Conservation (phyloP, 2,797 vertebrate species). For the Oreonectes daqikongensis region DNA sequence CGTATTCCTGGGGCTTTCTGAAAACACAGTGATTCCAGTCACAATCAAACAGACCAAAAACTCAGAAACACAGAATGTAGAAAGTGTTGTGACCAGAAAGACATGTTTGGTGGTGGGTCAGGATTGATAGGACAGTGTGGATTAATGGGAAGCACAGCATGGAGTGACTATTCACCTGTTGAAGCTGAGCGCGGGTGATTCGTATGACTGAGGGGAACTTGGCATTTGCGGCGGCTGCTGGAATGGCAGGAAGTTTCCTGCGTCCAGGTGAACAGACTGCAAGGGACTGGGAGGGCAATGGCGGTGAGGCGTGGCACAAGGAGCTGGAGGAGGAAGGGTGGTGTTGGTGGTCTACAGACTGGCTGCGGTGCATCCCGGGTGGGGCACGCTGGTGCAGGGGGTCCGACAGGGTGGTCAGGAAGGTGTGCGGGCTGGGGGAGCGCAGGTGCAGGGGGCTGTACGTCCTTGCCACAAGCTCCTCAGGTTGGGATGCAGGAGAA, state of each 20-base stretch:
- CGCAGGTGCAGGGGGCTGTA: conserved; percentile 82
- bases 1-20: neutral
- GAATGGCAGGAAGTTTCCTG: conserved; percentile 88
- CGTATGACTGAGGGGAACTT: conserved; percentile 90
- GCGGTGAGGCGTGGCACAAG: conserved; percentile 71
- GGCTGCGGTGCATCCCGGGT: conserved; percentile 82
- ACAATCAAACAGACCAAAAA: neutral
- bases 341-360: conserved; percentile 80
- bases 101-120: neutral
- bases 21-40: neutral
- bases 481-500: conserved; percentile 87
- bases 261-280: conserved; percentile 76
- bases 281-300: conserved; percentile 64
- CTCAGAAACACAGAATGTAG: neutral
- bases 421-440: conserved; percentile 86
- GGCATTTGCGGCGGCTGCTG: conserved; percentile 81
- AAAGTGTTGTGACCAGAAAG: neutral
- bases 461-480: conserved; percentile 79
- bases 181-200: conserved; percentile 89
- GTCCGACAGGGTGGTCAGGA: conserved; percentile 82
- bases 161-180: conserved; percentile 85
- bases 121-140: conserved; percentile 35
- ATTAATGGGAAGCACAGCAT: conserved; percentile 63
- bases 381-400: conserved; percentile 80
- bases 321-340: conserved; percentile 70